Evolutionary conservation across 2,113 vertebrate species (phyloP), one percentile per base, ranked within the genome.

Genomic region (Paralichthys olivaceus): DNA sequence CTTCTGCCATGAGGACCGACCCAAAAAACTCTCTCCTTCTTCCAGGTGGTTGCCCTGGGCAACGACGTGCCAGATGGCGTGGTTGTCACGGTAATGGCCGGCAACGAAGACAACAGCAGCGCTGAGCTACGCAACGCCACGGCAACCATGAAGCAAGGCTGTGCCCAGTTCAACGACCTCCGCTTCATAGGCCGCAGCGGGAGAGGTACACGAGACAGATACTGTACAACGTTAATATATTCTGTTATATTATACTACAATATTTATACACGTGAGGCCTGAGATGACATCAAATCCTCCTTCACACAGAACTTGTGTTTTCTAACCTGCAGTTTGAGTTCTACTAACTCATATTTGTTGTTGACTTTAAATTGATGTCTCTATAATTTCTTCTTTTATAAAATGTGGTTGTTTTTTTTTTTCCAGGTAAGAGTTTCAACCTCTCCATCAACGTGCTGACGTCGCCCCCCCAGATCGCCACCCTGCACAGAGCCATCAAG

Each of bases 131-230:
- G 97, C 15, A 99, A 99, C 1, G 98, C 97, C 69, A 98, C 96
- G 3, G 94, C 98, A 0, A 97, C 97, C 77, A 95, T 98, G 96
- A 98, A 97, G 94, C 96, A 97, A 84, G 97, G 97, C 92, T 95
- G 95, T 80, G 98, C 98, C 71, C 96, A 97, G 78, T 99, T 99
- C 91, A 99, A 97, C 55, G 98, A 99, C 92, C 94, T 99, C 70
- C 95, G 98, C 91, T 99, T 99, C 83, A 95, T 99, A 70, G 98
- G 98, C 70, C 95, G 98, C 87, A 99, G 98, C 74, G 98, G 98
- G 90, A 95, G 98, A 98, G 98, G 98, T 99, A 63, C 7, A 37
- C 1, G 19, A 7, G 14, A 53, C 6, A 26, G 4, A 34, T 0
- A 22, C 49, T 3, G 2, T 5, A 4, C 20, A 58, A n/a, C n/a